Base-by-base conservation (phyloP, 2,797 vertebrate genomes). In the Urocyon cinereoargenteus region DNA sequence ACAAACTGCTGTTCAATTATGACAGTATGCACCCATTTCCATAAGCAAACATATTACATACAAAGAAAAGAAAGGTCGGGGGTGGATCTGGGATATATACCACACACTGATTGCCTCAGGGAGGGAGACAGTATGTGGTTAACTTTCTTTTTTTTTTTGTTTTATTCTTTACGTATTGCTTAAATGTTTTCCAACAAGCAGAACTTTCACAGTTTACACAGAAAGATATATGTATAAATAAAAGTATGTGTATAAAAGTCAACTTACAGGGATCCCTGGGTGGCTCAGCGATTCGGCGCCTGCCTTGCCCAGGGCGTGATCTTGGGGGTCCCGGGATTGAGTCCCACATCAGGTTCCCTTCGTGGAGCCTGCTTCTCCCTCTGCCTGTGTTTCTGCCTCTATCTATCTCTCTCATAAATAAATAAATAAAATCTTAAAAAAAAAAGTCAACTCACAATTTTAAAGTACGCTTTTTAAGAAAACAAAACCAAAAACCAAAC, bases 401-500 rank as follows among this genome's bases (percentile, higher is more conserved):
- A 1, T 45, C 40, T 45, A 7, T 45, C 40, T 45, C 40, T 45
- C 1, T 45, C 40, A 45, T 45, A 45, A 45, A 45, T 45, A 45
- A 45, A 40, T 40, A 40, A 40, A 45, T 45, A 45, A 45, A 45
- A 7, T 45, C 40, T 45, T 45, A 45, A 45, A 45, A 45, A 45
- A 40, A 45, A 45, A 45, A 45, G 40, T 45, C 6, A 45, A 45
- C 31, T 34, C 78, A 53, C 34, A 66, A 85, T 4, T 66, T 78
- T n/a, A 34, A 93, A 83, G 15, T 49, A 79, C 2, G 70, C 19
- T 82, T 89, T 86, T 84, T 82, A 82, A 49, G 34, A 77, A 83
- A 49, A 57, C 19, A 89, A 92, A 70, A 75, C 49, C 61, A 97
- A n/a, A n/a, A n/a, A n/a, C n/a, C n/a, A n/a, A n/a, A n/a, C n/a